These are phyloP conservation scores for Eupithecia tripunctaria DNA, from an alignment of 2,888 invertebrate genomes.

Conservation along the genomic window DNA sequence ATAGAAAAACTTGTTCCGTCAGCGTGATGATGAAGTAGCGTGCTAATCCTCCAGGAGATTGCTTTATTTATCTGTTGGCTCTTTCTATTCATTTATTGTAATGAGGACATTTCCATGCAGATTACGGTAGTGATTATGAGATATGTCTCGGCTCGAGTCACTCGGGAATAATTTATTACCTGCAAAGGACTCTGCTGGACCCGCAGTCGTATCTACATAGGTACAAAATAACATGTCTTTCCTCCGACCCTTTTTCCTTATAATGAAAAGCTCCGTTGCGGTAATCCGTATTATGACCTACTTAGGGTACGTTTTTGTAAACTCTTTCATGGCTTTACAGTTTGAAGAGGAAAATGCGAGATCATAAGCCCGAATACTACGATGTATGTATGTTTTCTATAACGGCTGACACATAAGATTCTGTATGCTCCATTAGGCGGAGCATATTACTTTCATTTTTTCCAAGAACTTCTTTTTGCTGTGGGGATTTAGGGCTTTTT, in stretches of 20 bases:
- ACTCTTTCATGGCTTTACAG: slow-evolving; percentile 42
- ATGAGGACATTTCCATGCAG: slow-evolving; percentile 18
- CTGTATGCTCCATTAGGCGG: neutral
- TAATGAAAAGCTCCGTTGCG: slow-evolving; percentile 66
- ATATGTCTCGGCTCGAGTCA: slow-evolving; percentile 15
- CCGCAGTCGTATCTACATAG: slow-evolving; percentile 65
- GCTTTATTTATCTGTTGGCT: slow-evolving; percentile 1
- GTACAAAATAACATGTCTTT: slow-evolving; percentile 68
- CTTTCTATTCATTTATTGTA: slow-evolving; percentile 5
- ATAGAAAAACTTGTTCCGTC: neutral
- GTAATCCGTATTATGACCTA: slow-evolving; percentile 56
- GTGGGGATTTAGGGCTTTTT: neutral
- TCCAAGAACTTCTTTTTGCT: neutral
- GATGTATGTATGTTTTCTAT: slow-evolving; percentile 1
- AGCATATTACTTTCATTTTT: neutral
- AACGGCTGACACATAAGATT: neutral
- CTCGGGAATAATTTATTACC: slow-evolving; percentile 61
- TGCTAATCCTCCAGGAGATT: neutral
- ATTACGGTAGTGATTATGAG: slow-evolving; percentile 28
- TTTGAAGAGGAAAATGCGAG: slow-evolving; percentile 8
- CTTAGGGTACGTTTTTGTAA: slow-evolving; percentile 52
- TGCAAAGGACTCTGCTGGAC: slow-evolving; percentile 62
- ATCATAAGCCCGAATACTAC: neutral
- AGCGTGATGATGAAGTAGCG: neutral
- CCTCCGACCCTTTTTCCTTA: slow-evolving; percentile 58